Percentiles rank a stretch among this genome's conserved stretches.
phyloP scores from a whole-genome alignment of 2,797 vertebrate species.

The Tenualosa thibaudeaui region DNA sequence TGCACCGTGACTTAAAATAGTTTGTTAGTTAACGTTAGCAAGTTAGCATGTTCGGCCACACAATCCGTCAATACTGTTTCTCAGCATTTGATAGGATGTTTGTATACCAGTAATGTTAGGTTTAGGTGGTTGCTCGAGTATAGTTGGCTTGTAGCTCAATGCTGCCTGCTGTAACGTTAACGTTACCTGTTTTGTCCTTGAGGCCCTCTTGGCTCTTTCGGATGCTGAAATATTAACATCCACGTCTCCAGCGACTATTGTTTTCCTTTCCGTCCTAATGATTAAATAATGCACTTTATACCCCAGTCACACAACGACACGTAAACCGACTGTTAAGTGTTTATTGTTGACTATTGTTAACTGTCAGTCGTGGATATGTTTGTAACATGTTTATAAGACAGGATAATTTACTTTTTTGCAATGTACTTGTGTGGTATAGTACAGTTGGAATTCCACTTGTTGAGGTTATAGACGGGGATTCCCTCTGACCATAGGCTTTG shows the following conservation, averaged over 20 bases:
- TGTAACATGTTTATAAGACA: background rate
- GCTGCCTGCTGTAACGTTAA: slow-evolving; percentile 9
- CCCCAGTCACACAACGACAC: background rate
- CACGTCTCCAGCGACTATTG: slow-evolving; percentile 32
- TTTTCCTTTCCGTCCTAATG: slow-evolving; percentile 8
- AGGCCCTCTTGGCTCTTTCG: background rate
- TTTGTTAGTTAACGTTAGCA: slow-evolving; percentile 37
- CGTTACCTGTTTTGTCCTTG: background rate
- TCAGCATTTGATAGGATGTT: background rate
- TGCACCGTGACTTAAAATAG: background rate
- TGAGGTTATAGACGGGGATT: background rate
- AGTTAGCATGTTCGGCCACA: background rate
- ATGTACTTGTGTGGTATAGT: background rate
- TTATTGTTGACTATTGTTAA: background rate
- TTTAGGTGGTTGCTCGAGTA: background rate
- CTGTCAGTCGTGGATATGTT: background rate
- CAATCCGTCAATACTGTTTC: background rate
- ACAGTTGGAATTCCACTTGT: background rate
- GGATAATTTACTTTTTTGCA: background rate
- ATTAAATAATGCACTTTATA: slow-evolving; percentile 11
- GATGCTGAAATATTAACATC: slow-evolving; percentile 46
- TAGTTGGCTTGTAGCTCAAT: background rate
- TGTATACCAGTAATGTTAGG: background rate
- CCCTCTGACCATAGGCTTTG: slow-evolving; percentile 8
- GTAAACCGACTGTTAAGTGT: background rate